phyloP scores from a whole-genome alignment of 2,113 vertebrate species.

The Drymodes brunneopygia region DNA sequence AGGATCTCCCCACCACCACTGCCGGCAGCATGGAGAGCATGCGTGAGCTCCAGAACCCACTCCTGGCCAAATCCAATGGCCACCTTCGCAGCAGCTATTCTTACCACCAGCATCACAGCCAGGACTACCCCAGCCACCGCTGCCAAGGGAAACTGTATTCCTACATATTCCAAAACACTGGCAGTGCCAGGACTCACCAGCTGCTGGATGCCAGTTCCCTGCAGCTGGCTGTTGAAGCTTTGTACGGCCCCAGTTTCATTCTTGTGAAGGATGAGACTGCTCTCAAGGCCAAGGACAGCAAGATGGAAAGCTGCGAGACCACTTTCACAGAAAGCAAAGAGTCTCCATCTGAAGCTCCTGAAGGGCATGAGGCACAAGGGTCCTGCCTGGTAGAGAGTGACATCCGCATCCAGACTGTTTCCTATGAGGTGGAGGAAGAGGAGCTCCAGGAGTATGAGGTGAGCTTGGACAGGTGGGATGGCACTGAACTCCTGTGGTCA shows the following conservation, averaged over 20 bases:
- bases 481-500: not conserved
- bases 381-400: conserved; percentile 75
- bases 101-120: conserved; percentile 71
- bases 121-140: conserved; percentile 73
- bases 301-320: conserved; percentile 89
- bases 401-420: conserved; percentile 90
- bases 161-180: conserved; percentile 80
- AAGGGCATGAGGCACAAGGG: conserved; percentile 72
- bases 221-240: conserved; percentile 87
- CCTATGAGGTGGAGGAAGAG: conserved; percentile 92
- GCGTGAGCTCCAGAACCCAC: conserved; percentile 89
- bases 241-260: conserved; percentile 86
- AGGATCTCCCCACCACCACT: not conserved
- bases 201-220: conserved; percentile 89
- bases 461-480: conserved; percentile 7
- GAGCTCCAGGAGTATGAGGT: conserved; percentile 91
- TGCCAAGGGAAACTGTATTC: conserved; percentile 85
- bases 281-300: conserved; percentile 87
- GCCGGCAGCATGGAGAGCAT: conserved; percentile 84
- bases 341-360: conserved; percentile 51
- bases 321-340: conserved; percentile 90
- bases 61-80: conserved; percentile 84
- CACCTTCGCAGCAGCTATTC: conserved; percentile 79
- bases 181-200: conserved; percentile 78
- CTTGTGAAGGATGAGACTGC: conserved; percentile 83